Evolutionary conservation across 2,888 invertebrate species (phyloP), one percentile per base, ranked within the genome.

Genomic region (Bellardia bayeri): DNA sequence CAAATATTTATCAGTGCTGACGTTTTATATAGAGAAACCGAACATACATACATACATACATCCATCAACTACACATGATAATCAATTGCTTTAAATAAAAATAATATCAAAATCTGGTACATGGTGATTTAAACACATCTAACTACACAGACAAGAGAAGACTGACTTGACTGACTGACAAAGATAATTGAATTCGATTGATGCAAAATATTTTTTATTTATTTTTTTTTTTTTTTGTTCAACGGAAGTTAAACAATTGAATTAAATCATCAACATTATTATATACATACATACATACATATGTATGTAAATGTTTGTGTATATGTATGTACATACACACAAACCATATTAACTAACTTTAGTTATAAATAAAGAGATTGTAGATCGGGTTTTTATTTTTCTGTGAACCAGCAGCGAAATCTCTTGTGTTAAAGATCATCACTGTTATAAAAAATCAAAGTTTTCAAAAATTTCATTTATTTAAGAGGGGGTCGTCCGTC

Each of bases 181-280:
- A 86, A 86, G 88, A 88, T 89, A 89, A 89, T 89, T 89, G 89
- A 89, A 89, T 89, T 89, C 89, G 89, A 89, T 89, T 89, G 89
- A 88, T 88, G 89, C 85, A 88, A 88, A 89, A 87, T 85, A 87
- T 87, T 85, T 23, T 23, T 23, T 23, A 23, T 56, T 51, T 54
- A 23, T 23, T 61, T 61, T 61, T 11, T 9, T 61, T 51, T 54
- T 54, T 23, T 61, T 61, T 61, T 11, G 23, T 61, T 85, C 81
- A 88, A 81, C 89, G 84, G 86, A 87, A 88, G 79, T 86, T 86
- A 69, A 89, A 88, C 86, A 87, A 89, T 86, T 85, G 87, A 83
- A 85, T 87, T 85, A 84, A 89, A 83, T 87, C 82, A 85, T 87
- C 84, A 74, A 58, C 83, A 84, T 81, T 63, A 74, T 30, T 58